Evolutionary conservation across 2,888 invertebrate genomes (phyloP), one percentile per base, ranked within the genome.

Genomic region (Andricus quercusramuli): DNA sequence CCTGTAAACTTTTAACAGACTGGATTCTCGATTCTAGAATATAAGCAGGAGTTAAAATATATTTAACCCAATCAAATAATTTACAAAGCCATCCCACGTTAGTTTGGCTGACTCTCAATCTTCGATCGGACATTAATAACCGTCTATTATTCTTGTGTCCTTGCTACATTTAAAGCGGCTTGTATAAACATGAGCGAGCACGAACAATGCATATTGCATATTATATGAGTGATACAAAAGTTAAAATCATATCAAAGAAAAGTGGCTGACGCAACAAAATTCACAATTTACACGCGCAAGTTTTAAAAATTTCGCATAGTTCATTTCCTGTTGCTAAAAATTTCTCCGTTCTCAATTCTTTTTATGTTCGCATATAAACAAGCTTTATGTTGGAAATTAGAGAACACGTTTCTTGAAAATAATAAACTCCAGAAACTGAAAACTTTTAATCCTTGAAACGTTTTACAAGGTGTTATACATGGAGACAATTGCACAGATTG

Each of bases 401-500:
- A 56, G 20, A 56, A 56, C 8, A n/a, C 9, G 56, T 9, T 56
- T 56, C n/a, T 56, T 9, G 20, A n/a, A 6, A 11, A 56, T 17
- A n/a, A 56, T n/a, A 56, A 8, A 20, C 9, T 3, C n/a, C 17
- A 8, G 3, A n/a, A n/a, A n/a, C 9, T n/a, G n/a, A 56, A n/a
- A 56, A n/a, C n/a, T n/a, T 22, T 2, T n/a, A 56, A 56, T 56
- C 9, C 56, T n/a, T n/a, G 0, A n/a, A 56, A 22, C 17, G n/a
- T 74, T 74, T 56, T n/a, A 4, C 56, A 56, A 74, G 56, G 32
- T 56, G 22, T 56, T 74, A 56, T 37, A 56, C n/a, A 56, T 37
- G 8, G n/a, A 20, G 51, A n/a, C 32, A 56, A 78, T 37, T 74
- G 74, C 65, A 77, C 78, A 84, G 77, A 68, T 82, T 80, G 78